Base-by-base conservation (phyloP, 2,113 vertebrate genomes). In the Brachionichthys hirsutus region DNA sequence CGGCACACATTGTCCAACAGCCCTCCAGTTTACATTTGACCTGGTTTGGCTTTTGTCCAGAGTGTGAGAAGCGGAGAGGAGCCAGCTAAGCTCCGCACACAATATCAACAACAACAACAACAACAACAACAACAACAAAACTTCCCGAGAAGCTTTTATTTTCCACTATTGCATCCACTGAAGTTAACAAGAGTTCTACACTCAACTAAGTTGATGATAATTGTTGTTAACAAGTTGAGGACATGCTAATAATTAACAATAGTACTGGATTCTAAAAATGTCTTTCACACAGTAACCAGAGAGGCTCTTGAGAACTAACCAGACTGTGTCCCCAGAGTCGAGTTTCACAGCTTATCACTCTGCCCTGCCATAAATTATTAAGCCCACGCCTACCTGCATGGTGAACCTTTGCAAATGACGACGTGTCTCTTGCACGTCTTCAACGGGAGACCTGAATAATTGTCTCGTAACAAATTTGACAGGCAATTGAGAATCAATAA, bases 321-420 rank as follows among this genome's bases (percentile, higher is more conserved):
- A n/a, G 77, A 72, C 78, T 74, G 80, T 72, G 55, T 78, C 61
- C 77, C 62, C 69, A 74, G 72, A 88, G 84, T 89, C 87, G 6
- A 83, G 74, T 93, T 89, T 90, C 87, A 87, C 70, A 68, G 68
- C 46, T 79, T 6, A 70, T 83, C 82, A 44, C 47, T 18, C 77
- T 67, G 34, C 12, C 72, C 73, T 42, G 24, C 38, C 63, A 90
- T 92, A 63, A 87, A 90, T 93, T 90, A 92, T 77, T 93, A 86
- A 93, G 54, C 40, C 77, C 67, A 76, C 60, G 54, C 60, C 38
- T 51, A 54, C 75, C 73, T 62, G 18, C 80, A 70, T 62, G 45
- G 56, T 51, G 71, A 65, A 40, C 69, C 76, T 75, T 19, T 75
- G 67, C 60, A 35, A 6, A 62, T 46, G 62, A 67, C 77, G 70